These are phyloP conservation scores for Gonocerus acuteangulatus DNA, from an alignment of 2,888 invertebrate species.

Conservation along the genomic window DNA sequence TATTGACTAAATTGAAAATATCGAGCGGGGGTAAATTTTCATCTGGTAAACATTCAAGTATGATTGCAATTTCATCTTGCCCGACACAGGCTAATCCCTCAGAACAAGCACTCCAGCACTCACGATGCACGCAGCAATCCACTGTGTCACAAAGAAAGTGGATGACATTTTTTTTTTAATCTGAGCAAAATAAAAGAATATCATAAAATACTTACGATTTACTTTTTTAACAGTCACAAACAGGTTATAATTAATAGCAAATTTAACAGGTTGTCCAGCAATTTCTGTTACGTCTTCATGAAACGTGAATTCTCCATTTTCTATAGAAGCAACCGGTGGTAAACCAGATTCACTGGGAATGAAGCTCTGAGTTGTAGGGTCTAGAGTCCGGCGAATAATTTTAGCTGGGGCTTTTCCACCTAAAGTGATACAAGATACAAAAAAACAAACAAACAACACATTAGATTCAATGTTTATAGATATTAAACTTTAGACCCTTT, in stretches of 20 bases:
- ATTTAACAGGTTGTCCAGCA: constrained; percentile 53
- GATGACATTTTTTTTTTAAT: no score
- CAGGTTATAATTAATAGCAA: constrained; percentile 67
- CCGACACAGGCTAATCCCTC: constrained; percentile 70
- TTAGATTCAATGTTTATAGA: no score
- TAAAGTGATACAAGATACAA: no score
- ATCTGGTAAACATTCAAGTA: constrained; percentile 58
- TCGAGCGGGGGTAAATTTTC: constrained; percentile 62
- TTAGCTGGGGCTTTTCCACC: constrained; percentile 15
- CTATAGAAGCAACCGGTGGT: constrained; percentile 39
- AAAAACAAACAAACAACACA: not conserved
- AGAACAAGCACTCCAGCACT: constrained; percentile 69
- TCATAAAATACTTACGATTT: constrained; percentile 54
- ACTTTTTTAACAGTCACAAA: constrained; percentile 65
- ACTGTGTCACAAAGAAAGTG: constrained; percentile 48
- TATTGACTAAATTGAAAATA: constrained; percentile 64
- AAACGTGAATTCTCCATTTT: constrained; percentile 47
- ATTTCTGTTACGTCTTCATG: constrained; percentile 52
- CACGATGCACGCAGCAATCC: constrained; percentile 65
- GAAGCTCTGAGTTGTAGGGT: constrained; percentile 50
- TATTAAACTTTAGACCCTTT: no score
- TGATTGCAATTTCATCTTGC: constrained; percentile 71
- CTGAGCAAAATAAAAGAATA: not conserved
- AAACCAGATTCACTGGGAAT: constrained; percentile 49
- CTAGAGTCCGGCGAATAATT: constrained; percentile 57